Base-by-base conservation (phyloP, 2,888 invertebrate species). In the Drosophila barbarae region DNA sequence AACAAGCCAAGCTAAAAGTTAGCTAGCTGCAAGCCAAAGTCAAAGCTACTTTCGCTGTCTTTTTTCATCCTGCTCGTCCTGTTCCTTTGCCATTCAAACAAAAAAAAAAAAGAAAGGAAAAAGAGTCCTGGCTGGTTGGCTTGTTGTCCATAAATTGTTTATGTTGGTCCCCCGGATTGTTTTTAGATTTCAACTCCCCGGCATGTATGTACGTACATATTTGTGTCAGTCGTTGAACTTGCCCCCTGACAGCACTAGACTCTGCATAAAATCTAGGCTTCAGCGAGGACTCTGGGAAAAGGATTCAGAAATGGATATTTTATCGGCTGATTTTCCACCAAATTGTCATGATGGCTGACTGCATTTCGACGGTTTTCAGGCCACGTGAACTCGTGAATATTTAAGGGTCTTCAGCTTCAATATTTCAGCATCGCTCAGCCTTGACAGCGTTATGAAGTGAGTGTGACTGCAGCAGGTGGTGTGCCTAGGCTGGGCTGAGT, bases 161-260 rank as follows among this genome's bases (percentile, higher is more conserved):
- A 79, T 77, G 73, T 71, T 71, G 47, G 60, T 53, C n/a, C 47
- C 32, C 47, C 32, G 49, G 32, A 42, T 47, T 66, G 49, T 49
- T 42, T 65, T 44, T 42, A 41, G 53, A 41, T 42, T 53, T 36
- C 30, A 5, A 46, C 21, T 23, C 26, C 12, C 35, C 13, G 34
- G 32, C 60, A 65, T 67, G 58, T 55, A 75, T 26, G 26, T 7
- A 26, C 6, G 26, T 26, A 4, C 23, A 23, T 82, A 84, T 81
- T 83, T 71, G 74, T 81, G 84, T 66, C 80, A 84, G 79, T 84
- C 84, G 82, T 78, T 84, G 80, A 81, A 81, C 84, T 78, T 74
- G 71, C 39, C 44, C 51, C 39, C 15, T 50, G 46, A 36, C 46
- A n/a, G 26, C 10, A 15, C n/a, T 12, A 32, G 9, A 5, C 30